Percentiles rank a stretch among this genome's conserved stretches.
phyloP scores from a whole-genome alignment of 2,113 vertebrate species.

The Butorides virescens region DNA sequence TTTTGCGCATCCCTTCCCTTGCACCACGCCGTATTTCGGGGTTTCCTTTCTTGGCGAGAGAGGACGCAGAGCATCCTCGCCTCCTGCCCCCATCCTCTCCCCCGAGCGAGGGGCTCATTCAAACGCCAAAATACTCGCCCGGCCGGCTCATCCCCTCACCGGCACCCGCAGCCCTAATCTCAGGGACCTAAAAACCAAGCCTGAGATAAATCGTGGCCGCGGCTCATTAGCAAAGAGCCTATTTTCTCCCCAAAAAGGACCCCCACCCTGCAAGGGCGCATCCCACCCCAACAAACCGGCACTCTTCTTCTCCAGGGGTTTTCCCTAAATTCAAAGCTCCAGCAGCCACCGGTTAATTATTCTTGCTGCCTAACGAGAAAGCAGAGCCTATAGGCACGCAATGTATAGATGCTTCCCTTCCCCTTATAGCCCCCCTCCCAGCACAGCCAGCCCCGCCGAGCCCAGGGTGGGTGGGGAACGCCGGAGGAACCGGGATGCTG shows the following conservation, averaged over 20 bases:
- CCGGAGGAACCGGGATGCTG: fast-evolving
- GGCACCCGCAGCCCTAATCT: neutral
- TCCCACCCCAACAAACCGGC: neutral
- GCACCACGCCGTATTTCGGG: fast-evolving
- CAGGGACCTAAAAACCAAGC: neutral
- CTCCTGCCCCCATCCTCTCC: neutral
- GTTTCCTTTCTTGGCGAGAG: neutral
- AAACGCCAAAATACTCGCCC: neutral
- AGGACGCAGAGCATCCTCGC: neutral
- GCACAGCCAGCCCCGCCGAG: neutral
- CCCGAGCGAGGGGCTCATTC: neutral
- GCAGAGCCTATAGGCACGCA: fast-evolving
- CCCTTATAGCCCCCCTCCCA: neutral
- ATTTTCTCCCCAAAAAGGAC: neutral
- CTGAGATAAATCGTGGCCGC: fast-evolving
- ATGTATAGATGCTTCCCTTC: neutral
- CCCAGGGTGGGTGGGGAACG: neutral
- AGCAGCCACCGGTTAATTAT: fast-evolving
- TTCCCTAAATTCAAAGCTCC: neutral
- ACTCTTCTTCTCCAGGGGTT: conserved; percentile 18
- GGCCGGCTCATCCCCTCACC: neutral
- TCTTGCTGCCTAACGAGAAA: neutral
- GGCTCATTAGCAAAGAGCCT: neutral
- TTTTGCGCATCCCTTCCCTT: neutral
- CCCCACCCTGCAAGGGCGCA: neutral